These are phyloP conservation scores for Acrossocheilus fasciatus DNA, from an alignment of 2,797 vertebrate genomes.

Conservation along the genomic window DNA sequence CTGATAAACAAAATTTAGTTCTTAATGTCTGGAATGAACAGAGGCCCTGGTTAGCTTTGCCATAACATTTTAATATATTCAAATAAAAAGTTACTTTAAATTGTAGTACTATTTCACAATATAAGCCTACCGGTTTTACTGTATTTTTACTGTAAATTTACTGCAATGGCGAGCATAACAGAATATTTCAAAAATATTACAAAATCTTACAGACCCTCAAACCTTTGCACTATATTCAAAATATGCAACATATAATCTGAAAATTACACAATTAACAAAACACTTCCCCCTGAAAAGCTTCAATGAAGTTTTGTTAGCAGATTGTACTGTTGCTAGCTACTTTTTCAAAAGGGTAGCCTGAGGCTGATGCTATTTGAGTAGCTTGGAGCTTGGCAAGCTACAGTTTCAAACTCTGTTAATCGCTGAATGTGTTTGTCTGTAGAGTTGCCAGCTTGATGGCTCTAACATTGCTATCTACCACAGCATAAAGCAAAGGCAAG, in stretches of 20 bases:
- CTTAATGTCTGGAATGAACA: too few relatives aligned
- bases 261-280: background rate
- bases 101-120: background rate
- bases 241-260: background rate
- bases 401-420: slow-evolving; percentile 40
- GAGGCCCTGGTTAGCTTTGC: background rate
- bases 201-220: background rate
- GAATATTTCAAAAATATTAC: background rate
- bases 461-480: slow-evolving; percentile 29
- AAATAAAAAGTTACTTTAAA: background rate
- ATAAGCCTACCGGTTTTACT: background rate
- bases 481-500: slow-evolving; percentile 30
- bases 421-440: slow-evolving; percentile 36
- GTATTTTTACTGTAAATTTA: background rate
- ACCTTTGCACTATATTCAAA: background rate
- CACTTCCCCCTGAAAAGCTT: background rate
- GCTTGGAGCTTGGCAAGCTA: slow-evolving; percentile 33
- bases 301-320: slow-evolving; percentile 29
- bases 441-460: slow-evolving; percentile 37
- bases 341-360: slow-evolving; percentile 24
- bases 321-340: background rate
- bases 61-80: too few relatives aligned
- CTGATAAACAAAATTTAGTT: too few relatives aligned
- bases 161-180: background rate
- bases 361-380: slow-evolving; percentile 39